These are phyloP conservation scores for Venturia canescens DNA, from an alignment of 1,140 invertebrate species.

Conservation along the genomic window DNA sequence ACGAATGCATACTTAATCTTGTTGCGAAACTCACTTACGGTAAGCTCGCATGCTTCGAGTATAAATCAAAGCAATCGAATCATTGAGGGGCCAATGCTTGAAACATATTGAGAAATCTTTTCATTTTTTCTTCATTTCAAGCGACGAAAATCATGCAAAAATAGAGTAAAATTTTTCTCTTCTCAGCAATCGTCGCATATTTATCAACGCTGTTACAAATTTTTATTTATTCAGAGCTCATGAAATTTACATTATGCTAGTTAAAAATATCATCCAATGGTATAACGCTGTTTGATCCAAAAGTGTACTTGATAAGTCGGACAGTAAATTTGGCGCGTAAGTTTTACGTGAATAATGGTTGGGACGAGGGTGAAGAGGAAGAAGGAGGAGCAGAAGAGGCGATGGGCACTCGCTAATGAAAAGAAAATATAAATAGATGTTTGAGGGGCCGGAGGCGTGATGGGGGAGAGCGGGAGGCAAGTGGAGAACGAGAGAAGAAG, in stretches of 20 bases:
- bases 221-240: too few relatives aligned
- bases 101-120: too few relatives aligned
- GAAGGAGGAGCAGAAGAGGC: conserved; percentile 40
- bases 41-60: conserved; percentile 53
- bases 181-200: too few relatives aligned
- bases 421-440: conserved; percentile 66
- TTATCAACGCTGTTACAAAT: too few relatives aligned
- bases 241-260: not conserved
- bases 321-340: not conserved
- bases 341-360: not conserved
- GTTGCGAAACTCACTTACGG: conserved; percentile 73
- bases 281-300: not conserved
- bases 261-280: not conserved
- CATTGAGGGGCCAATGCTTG: too few relatives aligned
- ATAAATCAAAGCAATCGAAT: too few relatives aligned
- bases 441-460: conserved; percentile 49
- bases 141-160: too few relatives aligned
- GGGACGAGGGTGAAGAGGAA: conserved; percentile 21
- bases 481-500: not conserved
- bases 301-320: not conserved
- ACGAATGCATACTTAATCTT: conserved; percentile 74
- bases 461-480: conserved; percentile 44
- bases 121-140: too few relatives aligned
- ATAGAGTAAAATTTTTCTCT: too few relatives aligned
- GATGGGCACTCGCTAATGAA: conserved; percentile 60